Base-by-base conservation (phyloP, 2,797 vertebrate species). In the Enteromius anoplus region DNA sequence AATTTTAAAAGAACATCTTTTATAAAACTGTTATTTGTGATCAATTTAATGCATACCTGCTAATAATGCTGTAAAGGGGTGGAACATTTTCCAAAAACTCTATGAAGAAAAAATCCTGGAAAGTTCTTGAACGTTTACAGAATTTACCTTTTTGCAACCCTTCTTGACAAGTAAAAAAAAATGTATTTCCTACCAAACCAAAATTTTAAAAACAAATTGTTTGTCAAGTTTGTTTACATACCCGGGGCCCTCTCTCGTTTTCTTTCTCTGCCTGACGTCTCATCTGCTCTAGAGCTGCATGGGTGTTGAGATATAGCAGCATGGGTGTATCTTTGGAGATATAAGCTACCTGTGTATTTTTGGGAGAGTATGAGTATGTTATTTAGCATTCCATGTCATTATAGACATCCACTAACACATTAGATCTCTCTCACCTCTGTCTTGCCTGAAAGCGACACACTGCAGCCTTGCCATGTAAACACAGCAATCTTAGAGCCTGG, bases 401-500 rank as follows among this genome's bases (percentile, higher is more conserved):
- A 70, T 17, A n/a, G 1, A 65, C 6, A 65, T 65, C 4, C 58
- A 47, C 32, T 55, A 58, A 42, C 23, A 21, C 72, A 12, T 37
- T 55, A 8, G 40, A 17, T 7, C 2, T 17, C 12, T 34, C 89
- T 89, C 72, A 97, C 97, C 93, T 99, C 98, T 0, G 97, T 97
- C 84, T 97, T 97, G 68, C 98, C 98, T 2, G 94, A 96, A 45
- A 99, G 94, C 80, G 96, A 97, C 23, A 99, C 92, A 17, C 95
- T 95, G 89, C 98, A 99, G 84, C 98, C 97, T 47, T 99, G 98
- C 98, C 98, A 99, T 19, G 98, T 99, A 90, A 99, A 99, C 64
- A 99, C 97, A 0, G 98, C 97, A 21, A 97, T 97, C 89, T 99
- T 98, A 65, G 97, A 96, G 0, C 98, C 98, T 0, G 97, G 94